phyloP scores from a whole-genome alignment of 2,888 invertebrate species.

The Neelides folsomi region DNA sequence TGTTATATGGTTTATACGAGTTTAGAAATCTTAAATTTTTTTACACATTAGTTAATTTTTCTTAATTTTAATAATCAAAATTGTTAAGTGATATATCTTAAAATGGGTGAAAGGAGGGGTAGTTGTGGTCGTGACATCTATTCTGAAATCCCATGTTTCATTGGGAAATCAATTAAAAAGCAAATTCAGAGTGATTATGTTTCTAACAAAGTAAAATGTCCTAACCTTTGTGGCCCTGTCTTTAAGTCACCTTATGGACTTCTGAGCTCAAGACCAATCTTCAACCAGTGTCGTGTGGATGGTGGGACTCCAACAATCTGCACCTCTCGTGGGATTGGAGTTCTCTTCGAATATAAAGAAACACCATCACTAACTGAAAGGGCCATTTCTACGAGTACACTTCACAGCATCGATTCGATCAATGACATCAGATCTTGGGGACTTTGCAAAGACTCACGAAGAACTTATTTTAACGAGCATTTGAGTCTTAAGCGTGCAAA shows the following conservation, averaged over 20 bases:
- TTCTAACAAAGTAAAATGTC: conserved; percentile 1
- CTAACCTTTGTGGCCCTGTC: neutral
- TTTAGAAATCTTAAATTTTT: too few relatives aligned
- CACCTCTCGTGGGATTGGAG: neutral
- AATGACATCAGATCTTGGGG: conserved; percentile 24
- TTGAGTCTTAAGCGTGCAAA: conserved; percentile 6
- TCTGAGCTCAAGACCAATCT: too few relatives aligned
- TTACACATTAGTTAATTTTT: too few relatives aligned
- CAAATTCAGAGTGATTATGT: too few relatives aligned
- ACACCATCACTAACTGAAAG: neutral
- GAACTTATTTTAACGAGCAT: conserved; percentile 18
- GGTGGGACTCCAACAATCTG: neutral
- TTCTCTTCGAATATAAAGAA: neutral
- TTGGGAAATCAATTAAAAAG: too few relatives aligned
- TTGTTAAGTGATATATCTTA: too few relatives aligned
- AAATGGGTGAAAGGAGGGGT: too few relatives aligned
- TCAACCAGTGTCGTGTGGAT: neutral
- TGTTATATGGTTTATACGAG: too few relatives aligned
- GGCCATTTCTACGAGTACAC: conserved; percentile 13
- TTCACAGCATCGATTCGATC: conserved; percentile 20
- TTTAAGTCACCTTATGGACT: neutral
- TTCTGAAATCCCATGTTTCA: too few relatives aligned
- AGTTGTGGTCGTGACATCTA: too few relatives aligned
- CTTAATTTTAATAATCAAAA: too few relatives aligned
- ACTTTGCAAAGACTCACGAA: conserved; percentile 11